These are phyloP conservation scores for Thamnophis elegans DNA, from an alignment of 2,797 vertebrate genomes.

Conservation along the genomic window DNA sequence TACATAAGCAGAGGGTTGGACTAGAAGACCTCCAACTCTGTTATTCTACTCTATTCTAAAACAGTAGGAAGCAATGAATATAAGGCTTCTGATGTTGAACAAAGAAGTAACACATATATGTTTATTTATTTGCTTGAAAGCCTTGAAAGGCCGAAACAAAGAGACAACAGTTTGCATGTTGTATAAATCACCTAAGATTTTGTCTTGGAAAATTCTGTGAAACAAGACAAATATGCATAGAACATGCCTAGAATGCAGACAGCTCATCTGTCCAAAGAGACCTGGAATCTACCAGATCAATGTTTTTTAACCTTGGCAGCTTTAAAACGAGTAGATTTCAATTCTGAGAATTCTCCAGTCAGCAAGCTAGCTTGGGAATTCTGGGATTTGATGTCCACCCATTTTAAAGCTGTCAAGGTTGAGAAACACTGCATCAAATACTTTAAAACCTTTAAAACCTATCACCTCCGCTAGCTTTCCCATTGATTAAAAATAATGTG, in stretches of 20 bases:
- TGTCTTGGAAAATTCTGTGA: not conserved
- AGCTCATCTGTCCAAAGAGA: not conserved
- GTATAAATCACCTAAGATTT: accelerated
- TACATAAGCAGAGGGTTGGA: no score
- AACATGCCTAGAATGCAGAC: not conserved
- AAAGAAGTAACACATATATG: accelerated
- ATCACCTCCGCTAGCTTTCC: not conserved
- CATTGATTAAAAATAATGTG: not conserved
- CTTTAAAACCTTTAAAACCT: not conserved
- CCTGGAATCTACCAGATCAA: not conserved
- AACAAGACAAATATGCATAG: not conserved
- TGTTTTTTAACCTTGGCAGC: not conserved
- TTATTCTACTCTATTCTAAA: not conserved
- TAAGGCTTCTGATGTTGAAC: not conserved
- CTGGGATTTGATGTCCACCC: not conserved
- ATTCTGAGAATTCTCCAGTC: not conserved
- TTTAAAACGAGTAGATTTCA: not conserved
- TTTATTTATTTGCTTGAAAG: accelerated
- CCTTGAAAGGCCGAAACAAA: not conserved
- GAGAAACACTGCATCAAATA: not conserved
- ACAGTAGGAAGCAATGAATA: not conserved
- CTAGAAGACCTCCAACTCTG: no score
- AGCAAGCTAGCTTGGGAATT: not conserved
- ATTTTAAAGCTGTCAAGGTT: not conserved
- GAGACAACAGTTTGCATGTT: not conserved